Percentiles rank a stretch among this genome's conserved stretches.
phyloP scores from a whole-genome alignment of 2,113 vertebrate genomes.

The Ptilonorhynchus violaceus region DNA sequence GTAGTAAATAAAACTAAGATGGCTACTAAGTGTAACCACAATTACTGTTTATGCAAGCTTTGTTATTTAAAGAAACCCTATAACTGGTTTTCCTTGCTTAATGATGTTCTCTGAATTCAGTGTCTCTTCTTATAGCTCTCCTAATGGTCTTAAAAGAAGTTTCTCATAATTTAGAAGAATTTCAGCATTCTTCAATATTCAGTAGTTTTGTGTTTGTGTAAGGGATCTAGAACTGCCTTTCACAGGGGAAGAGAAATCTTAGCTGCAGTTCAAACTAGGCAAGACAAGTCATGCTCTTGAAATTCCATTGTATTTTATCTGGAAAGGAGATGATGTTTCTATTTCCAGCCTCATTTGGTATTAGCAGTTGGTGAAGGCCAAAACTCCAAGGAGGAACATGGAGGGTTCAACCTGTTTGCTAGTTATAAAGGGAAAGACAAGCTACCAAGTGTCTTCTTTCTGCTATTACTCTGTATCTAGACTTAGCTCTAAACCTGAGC shows the following conservation, averaged over 20 bases:
- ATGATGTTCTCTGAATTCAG: not conserved
- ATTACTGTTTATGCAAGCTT: not conserved
- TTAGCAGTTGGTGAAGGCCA: not conserved
- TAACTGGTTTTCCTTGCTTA: not conserved
- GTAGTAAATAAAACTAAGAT: not conserved
- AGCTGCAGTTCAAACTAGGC: not conserved
- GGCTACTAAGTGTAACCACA: not conserved
- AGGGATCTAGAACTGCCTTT: not conserved
- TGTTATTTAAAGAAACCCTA: not conserved
- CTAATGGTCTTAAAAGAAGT: not conserved
- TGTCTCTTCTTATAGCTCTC: not conserved
- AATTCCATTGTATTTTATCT: not conserved
- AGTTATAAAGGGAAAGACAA: not conserved
- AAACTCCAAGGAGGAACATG: not conserved
- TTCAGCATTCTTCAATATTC: not conserved
- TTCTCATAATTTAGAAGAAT: not conserved
- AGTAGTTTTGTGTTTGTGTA: not conserved
- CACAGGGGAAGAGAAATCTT: not conserved
- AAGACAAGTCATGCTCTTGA: not conserved
- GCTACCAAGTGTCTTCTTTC: not conserved
- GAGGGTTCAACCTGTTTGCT: not conserved
- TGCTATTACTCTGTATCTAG: not conserved
- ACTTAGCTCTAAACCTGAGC: not conserved
- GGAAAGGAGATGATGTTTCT: not conserved
- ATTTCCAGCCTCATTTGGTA: not conserved